Evolutionary conservation across 2,888 invertebrate species (phyloP).

Genomic region (Timandra comae): DNA sequence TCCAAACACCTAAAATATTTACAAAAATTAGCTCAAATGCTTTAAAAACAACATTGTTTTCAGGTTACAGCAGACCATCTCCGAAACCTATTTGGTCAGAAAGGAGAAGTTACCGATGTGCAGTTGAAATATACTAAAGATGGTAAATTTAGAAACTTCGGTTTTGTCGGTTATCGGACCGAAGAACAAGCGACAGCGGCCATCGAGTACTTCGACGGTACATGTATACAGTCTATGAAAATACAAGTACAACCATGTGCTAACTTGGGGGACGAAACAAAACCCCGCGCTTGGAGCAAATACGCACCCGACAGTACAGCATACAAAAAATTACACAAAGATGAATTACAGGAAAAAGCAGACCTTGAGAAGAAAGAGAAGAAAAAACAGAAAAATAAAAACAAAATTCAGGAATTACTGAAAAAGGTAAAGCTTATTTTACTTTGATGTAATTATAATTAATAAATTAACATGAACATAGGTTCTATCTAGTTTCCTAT

Average conservation of each 20-base stretch:
- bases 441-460: too few species aligned
- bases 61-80: constrained; percentile 88
- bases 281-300: constrained; percentile 96
- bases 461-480: too few species aligned
- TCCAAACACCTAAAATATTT: background rate
- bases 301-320: constrained; percentile 87
- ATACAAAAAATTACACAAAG: constrained; percentile 72
- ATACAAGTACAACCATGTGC: constrained; percentile 87
- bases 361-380: constrained; percentile 46
- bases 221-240: constrained; percentile 88
- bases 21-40: too few species aligned
- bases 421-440: too few species aligned
- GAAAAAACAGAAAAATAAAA: constrained; percentile 55
- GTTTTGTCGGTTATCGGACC: constrained; percentile 92
- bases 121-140: constrained; percentile 94
- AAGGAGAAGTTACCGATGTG: constrained; percentile 94
- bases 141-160: constrained; percentile 95
- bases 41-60: constrained; percentile 8
- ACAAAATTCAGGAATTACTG: constrained; percentile 80
- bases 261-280: constrained; percentile 80
- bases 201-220: constrained; percentile 86
- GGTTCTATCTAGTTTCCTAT: too few species aligned
- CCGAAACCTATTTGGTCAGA: constrained; percentile 83
- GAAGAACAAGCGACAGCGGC: constrained; percentile 88
- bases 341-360: constrained; percentile 48